Evolutionary conservation across 2,797 vertebrate species (phyloP).

Genomic region (Falco berigora): DNA sequence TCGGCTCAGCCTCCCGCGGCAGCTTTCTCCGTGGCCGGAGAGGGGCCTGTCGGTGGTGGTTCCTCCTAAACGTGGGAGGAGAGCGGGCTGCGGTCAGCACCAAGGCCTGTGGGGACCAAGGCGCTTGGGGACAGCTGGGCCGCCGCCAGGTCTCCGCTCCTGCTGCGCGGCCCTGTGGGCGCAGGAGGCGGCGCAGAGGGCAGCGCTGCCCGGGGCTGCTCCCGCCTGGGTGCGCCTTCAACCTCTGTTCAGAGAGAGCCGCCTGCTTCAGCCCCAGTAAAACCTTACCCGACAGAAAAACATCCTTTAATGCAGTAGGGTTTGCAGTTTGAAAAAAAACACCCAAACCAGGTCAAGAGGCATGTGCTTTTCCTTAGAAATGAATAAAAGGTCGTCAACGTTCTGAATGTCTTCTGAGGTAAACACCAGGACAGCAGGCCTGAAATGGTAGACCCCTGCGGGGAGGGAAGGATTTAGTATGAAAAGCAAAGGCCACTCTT

Average conservation of each 20-base stretch:
- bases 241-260: rapidly evolving
- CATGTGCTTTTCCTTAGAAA: background rate
- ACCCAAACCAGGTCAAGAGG: too few species aligned
- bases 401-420: background rate
- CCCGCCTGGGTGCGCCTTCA: rapidly evolving
- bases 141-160: background rate
- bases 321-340: background rate
- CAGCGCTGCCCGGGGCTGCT: background rate
- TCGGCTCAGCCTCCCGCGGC: background rate
- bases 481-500: background rate
- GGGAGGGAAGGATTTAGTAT: background rate
- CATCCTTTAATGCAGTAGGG: rapidly evolving
- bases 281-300: too few species aligned
- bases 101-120: too few species aligned
- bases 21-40: too few species aligned
- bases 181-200: background rate
- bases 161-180: background rate
- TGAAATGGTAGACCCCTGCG: too few species aligned
- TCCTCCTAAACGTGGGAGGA: background rate
- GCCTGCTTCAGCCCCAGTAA: background rate
- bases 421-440: background rate
- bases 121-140: background rate
- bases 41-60: too few species aligned
- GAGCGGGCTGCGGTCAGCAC: background rate
- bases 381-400: background rate